A percentile compares a stretch with the other conserved stretches of the same genome.
Conservation (phyloP, 2,113 vertebrate genomes). For the Hippocampus guttulatus region DNA sequence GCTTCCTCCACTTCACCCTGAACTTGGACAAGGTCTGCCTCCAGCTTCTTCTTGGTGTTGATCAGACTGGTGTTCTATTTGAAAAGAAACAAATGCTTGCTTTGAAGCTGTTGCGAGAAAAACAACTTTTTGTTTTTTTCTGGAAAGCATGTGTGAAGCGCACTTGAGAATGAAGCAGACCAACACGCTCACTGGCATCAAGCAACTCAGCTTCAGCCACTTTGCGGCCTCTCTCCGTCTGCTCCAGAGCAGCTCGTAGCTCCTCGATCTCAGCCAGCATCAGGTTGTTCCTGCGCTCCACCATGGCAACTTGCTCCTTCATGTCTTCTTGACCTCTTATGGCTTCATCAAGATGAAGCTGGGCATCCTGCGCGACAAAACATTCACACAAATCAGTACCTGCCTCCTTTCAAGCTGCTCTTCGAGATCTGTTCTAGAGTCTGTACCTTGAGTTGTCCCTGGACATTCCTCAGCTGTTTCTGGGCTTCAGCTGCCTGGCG, state of each 20-base stretch:
- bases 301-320: slow-evolving; percentile 83
- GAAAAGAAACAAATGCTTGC: neutral
- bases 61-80: slow-evolving; percentile 80
- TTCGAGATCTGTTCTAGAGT: neutral
- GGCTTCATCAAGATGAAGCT: slow-evolving; percentile 82
- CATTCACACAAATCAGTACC: neutral
- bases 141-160: neutral
- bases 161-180: slow-evolving; percentile 84
- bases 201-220: slow-evolving; percentile 85
- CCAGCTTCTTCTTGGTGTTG: slow-evolving; percentile 81
- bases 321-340: slow-evolving; percentile 80
- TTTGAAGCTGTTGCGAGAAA: neutral
- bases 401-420: neutral
- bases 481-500: slow-evolving; percentile 71
- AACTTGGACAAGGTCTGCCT: slow-evolving; percentile 76
- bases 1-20: slow-evolving; percentile 85
- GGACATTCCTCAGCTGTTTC: slow-evolving; percentile 75
- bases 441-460: slow-evolving; percentile 72
- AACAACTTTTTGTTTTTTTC: neutral
- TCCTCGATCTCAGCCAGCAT: slow-evolving; percentile 85
- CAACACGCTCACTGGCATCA: slow-evolving; percentile 75
- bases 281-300: slow-evolving; percentile 83
- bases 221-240: slow-evolving; percentile 82
- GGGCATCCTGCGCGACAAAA: slow-evolving; percentile 71
- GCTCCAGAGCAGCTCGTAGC: slow-evolving; percentile 79